These are phyloP conservation scores for Helicoverpa armigera DNA, from an alignment of 1,140 invertebrate genomes.

Conservation along the genomic window DNA sequence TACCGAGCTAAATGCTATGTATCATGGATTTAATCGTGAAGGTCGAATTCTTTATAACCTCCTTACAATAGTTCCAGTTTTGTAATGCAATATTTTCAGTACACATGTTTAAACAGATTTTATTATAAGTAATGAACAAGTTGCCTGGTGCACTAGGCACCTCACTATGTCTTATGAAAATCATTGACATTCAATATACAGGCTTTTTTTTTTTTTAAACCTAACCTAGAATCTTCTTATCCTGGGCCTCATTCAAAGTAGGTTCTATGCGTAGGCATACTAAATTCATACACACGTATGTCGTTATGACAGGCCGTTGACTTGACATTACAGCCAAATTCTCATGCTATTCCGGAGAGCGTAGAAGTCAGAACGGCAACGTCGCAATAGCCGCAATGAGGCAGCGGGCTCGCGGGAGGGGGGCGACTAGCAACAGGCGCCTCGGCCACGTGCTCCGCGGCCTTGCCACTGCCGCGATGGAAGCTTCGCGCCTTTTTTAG, in stretches of 20 bases:
- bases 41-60: conserved; percentile 40
- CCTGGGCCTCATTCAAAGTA: conserved; percentile 2
- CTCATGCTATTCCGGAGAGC: conserved; percentile 55
- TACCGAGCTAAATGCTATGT: conserved; percentile 30
- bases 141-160: background rate
- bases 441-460: conserved; percentile 72
- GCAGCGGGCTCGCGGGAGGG: conserved; percentile 51
- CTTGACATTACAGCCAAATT: conserved; percentile 63
- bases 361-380: conserved; percentile 72
- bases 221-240: background rate
- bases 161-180: background rate
- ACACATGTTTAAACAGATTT: conserved; percentile 18
- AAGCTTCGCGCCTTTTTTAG: conserved; percentile 83
- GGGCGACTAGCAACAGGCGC: conserved; percentile 81
- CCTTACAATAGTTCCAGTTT: conserved; percentile 24
- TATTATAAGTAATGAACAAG: background rate
- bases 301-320: conserved; percentile 51
- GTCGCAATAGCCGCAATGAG: conserved; percentile 63
- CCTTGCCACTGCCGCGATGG: conserved; percentile 76
- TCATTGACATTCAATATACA: background rate
- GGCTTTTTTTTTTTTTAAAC: background rate
- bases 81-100: conserved; percentile 30
- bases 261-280: conserved; percentile 3
- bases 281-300: conserved; percentile 45
- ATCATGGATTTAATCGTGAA: conserved; percentile 41